Evolutionary conservation across 2,113 vertebrate genomes (phyloP).

Genomic region (Sinosuthora webbiana): DNA sequence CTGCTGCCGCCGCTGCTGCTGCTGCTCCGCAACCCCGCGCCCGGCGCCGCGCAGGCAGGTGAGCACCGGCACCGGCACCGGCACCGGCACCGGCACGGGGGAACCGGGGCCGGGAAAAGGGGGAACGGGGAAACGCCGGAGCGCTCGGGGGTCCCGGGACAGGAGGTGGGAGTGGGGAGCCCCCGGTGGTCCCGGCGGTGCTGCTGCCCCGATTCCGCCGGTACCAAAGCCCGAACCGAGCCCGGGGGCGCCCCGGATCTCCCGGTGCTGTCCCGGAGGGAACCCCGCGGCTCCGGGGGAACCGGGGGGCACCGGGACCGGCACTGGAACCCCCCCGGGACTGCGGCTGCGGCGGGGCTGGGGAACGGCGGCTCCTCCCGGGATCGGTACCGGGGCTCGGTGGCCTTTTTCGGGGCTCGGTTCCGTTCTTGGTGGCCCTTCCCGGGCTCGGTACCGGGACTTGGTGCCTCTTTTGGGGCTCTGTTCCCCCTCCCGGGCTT

Average conservation of each 20-base stretch:
- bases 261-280: not conserved
- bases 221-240: not conserved
- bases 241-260: not conserved
- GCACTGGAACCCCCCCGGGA: not conserved
- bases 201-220: no score
- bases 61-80: not conserved
- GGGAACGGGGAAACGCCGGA: not conserved
- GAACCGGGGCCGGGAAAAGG: no score
- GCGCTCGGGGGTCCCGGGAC: not conserved
- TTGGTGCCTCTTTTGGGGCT: no score
- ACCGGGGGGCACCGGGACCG: not conserved
- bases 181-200: no score
- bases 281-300: not conserved
- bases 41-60: not conserved
- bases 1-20: not conserved
- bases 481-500: no score
- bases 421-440: not conserved
- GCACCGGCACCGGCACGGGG: no score
- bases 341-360: not conserved
- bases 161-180: no score
- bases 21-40: not conserved
- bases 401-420: no score
- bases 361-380: no score
- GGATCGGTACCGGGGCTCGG: no score
- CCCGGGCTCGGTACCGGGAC: not conserved